Percentiles rank a stretch among this genome's conserved stretches.
Conservation (phyloP, 2,797 vertebrate genomes). For the Galago senegalensis region DNA sequence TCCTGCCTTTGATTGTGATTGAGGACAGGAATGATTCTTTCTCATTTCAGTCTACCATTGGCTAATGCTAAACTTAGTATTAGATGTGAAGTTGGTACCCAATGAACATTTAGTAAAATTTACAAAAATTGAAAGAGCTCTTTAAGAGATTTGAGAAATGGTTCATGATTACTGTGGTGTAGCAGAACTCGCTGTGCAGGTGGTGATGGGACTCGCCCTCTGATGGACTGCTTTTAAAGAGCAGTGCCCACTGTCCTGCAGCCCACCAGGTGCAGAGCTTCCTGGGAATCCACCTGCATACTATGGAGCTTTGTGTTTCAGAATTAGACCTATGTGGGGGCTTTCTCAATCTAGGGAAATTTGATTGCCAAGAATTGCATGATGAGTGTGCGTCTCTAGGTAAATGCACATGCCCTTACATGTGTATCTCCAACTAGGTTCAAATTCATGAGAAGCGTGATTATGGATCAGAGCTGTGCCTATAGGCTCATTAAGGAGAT, state of each 20-base stretch:
- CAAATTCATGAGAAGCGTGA: not conserved
- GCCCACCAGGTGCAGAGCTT: not conserved
- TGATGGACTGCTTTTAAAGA: not conserved
- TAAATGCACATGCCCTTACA: not conserved
- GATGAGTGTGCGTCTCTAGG: not conserved
- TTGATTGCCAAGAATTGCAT: not conserved
- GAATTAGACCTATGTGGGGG: not conserved
- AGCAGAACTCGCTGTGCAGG: not conserved
- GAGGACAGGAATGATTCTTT: not conserved
- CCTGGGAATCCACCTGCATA: not conserved
- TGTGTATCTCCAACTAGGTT: conserved; percentile 7
- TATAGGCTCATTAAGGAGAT: not conserved
- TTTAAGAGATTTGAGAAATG: not conserved
- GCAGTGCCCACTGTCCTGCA: not conserved
- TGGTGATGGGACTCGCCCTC: not conserved
- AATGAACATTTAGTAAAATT: conserved; percentile 25
- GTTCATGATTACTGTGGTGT: not conserved
- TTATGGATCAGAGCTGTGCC: not conserved
- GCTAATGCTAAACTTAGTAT: not conserved
- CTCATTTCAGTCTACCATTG: not conserved
- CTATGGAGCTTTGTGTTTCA: not conserved
- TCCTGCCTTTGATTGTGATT: not conserved
- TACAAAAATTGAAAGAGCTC: not conserved
- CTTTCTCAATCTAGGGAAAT: not conserved
- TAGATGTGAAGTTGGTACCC: not conserved